A percentile compares a stretch with the other conserved stretches of the same genome.
Conservation (phyloP, 2,888 invertebrate species). For the Acleris emargana region DNA sequence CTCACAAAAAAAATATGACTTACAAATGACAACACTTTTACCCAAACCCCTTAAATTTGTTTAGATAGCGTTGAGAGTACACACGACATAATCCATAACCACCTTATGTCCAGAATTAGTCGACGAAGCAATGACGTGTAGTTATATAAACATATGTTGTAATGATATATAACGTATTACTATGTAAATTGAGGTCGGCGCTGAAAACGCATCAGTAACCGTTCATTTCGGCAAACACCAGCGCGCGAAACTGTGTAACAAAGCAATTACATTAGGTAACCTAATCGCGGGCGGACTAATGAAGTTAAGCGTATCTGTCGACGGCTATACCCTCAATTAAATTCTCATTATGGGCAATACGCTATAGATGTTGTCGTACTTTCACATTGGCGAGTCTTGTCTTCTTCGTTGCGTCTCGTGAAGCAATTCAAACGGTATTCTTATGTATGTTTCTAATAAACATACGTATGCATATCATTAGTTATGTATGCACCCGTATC, state of each 20-base stretch:
- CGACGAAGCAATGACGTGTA: neutral
- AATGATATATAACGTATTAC: neutral
- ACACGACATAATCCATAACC: no score
- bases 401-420: neutral
- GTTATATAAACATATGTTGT: neutral
- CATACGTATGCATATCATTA: no score
- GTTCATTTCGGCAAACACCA: constrained; percentile 41
- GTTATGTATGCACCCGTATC: no score
- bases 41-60: no score
- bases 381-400: constrained; percentile 6
- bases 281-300: constrained; percentile 71
- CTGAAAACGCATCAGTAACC: constrained; percentile 36
- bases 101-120: no score
- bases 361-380: constrained; percentile 42
- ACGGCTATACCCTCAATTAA: constrained; percentile 74
- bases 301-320: constrained; percentile 72
- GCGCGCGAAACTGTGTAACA: constrained; percentile 55
- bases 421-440: neutral
- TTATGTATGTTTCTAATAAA: no score
- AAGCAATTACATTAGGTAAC: constrained; percentile 76
- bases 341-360: constrained; percentile 73
- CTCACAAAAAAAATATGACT: no score
- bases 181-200: constrained; percentile 12
- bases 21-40: no score
- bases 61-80: no score